Evolutionary conservation across 2,113 vertebrate genomes (phyloP), one percentile per base, ranked within the genome.

Genomic region (Grammomys surdaster): DNA sequence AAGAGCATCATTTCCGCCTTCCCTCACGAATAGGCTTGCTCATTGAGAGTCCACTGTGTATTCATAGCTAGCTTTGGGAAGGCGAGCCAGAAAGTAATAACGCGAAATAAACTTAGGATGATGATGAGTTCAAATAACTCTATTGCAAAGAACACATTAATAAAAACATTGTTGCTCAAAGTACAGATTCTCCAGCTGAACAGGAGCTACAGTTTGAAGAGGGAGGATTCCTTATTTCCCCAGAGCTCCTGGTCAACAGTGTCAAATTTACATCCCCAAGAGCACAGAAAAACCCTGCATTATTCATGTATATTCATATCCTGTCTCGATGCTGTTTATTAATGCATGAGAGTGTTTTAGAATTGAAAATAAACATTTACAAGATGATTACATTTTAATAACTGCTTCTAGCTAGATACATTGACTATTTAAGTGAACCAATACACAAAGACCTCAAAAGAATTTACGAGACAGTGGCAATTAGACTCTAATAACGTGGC

Each of bases 401-500:
- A 96, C 33, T 90, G 46, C 28, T 97, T 87, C 90, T 77, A 96
- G 70, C 84, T 91, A 93, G 89, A 93, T 84, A 88, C 82, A 43
- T 63, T 65, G 96, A 97, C 95, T 17, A 1, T 65, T 95, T 95
- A 93, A 98, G 94, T 85, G 87, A 97, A 80, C 17, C 8, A 20
- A 82, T 51, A 88, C 0, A 19, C 72, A 80, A 94, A 3, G 40
- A 67, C 92, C 90, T 97, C 95, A 98, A 96, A 98, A 95, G 89
- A 98, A 96, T 97, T 95, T 89, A 72, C 94, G 89, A 97, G 95
- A 97, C 97, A 98, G 96, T 95, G 67, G 96, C 98, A 99, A 98
- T 98, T 99, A 98, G 97, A 98, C 96, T 97, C 97, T 97, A 98
- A 98, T 98, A 96, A 98, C 98, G 96, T 96, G 96, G 97, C 98